Conservation (phyloP, 2,888 invertebrate species). For the Heteropelma amictum region DNA sequence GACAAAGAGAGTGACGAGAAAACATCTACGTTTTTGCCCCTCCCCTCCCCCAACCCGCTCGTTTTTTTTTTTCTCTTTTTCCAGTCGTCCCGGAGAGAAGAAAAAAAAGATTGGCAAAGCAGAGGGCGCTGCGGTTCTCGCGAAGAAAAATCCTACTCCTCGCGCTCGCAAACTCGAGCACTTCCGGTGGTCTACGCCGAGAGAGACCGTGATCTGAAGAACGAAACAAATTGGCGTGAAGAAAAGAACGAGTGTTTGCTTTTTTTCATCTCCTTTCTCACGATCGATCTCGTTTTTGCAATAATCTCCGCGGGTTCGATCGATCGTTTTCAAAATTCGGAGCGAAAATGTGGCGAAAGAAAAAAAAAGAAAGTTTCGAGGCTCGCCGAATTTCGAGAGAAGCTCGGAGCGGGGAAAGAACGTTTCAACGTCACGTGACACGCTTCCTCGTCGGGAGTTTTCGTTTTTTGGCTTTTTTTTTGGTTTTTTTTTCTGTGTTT, state of each 20-base stretch:
- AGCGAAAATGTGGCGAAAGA: neutral
- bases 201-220: conserved; percentile 37
- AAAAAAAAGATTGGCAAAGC: conserved; percentile 1
- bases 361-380: neutral
- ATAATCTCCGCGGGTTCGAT: neutral
- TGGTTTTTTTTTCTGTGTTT: neutral
- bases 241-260: neutral
- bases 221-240: conserved; percentile 36
- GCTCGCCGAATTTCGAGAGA: conserved; percentile 5
- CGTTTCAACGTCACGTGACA: too few species aligned
- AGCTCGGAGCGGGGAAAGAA: too few species aligned
- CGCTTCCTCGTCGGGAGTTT: too few species aligned
- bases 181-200: conserved; percentile 20
- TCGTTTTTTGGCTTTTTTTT: too few species aligned
- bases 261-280: neutral
- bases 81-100: neutral
- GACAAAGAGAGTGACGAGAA: neutral
- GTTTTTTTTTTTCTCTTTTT: neutral
- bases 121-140: conserved; percentile 10
- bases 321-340: too few species aligned
- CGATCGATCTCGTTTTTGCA: neutral
- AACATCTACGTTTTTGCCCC: too few species aligned
- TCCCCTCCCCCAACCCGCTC: conserved; percentile 22
- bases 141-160: conserved; percentile 4
- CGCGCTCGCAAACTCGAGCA: conserved; percentile 4